A percentile compares a stretch with the other conserved stretches of the same genome.
These are phyloP conservation scores for Myopa testacea DNA, from an alignment of 2,888 invertebrate genomes.

Conservation along the genomic window DNA sequence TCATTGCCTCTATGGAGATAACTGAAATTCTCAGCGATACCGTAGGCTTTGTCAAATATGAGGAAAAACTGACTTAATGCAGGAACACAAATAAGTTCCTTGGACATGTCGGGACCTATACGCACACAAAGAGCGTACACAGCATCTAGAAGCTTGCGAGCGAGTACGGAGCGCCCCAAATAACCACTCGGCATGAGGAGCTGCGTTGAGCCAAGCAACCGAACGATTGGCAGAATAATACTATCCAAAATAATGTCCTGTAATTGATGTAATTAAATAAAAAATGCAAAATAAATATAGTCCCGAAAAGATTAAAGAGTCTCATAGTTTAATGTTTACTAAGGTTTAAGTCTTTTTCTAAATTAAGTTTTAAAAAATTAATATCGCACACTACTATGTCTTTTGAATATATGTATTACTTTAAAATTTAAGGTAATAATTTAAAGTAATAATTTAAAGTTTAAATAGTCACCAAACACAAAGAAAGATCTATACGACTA, in stretches of 20 bases:
- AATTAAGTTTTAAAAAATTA: too few relatives aligned
- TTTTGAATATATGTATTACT: too few relatives aligned
- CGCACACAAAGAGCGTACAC: conserved; percentile 83
- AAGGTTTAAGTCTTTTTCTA: neutral
- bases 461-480: neutral
- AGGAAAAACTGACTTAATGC: conserved; percentile 81
- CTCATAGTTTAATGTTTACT: too few relatives aligned
- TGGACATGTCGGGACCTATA: conserved; percentile 82
- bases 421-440: neutral
- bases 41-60: conserved; percentile 79
- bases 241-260: conserved; percentile 88
- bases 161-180: conserved; percentile 79
- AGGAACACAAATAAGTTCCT: conserved; percentile 79
- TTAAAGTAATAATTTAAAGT: too few relatives aligned
- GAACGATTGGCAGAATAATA: conserved; percentile 85
- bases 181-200: conserved; percentile 86
- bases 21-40: conserved; percentile 58
- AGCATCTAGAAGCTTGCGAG: conserved; percentile 85
- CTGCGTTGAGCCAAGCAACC: conserved; percentile 82
- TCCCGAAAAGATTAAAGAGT: too few relatives aligned
- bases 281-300: too few relatives aligned
- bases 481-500: neutral
- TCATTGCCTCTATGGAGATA: conserved; percentile 48
- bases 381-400: too few relatives aligned
- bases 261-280: neutral